phyloP scores from a whole-genome alignment of 2,797 vertebrate species.

The Cacajao melanocephalus region DNA sequence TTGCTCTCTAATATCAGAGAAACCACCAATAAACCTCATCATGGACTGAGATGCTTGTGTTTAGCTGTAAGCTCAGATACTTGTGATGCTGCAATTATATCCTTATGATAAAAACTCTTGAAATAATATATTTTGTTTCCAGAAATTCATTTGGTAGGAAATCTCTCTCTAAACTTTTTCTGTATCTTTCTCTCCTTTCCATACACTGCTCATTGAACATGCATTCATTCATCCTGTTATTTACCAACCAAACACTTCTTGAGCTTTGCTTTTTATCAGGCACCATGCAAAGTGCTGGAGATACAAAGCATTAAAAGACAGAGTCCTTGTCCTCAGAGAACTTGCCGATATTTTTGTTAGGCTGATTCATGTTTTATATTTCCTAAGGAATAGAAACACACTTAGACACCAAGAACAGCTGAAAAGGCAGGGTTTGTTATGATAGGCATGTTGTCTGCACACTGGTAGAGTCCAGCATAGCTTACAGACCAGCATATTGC shows the following conservation, averaged over 20 bases:
- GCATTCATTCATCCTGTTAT: neutral
- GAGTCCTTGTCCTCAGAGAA: neutral
- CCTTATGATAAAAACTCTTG: neutral
- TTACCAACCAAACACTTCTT: neutral
- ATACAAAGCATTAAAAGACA: neutral
- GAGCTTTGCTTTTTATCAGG: neutral
- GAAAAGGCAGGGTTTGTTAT: neutral
- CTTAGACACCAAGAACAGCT: neutral
- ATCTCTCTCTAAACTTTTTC: neutral
- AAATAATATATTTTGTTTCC: neutral
- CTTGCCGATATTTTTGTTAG: neutral
- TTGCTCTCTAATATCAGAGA: neutral
- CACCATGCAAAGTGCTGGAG: neutral
- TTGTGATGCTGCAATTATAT: neutral
- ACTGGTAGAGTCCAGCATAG: neutral
- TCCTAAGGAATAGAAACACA: neutral
- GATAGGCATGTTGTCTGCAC: neutral
- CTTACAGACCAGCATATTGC: neutral
- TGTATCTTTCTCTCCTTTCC: neutral
- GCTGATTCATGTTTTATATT: neutral
- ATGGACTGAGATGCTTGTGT: neutral
- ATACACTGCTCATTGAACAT: neutral
- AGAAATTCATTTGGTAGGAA: neutral
- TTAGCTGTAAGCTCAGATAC: neutral
- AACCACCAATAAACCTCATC: neutral